Percentiles rank a stretch among this genome's conserved stretches.
Evolutionary conservation across 2,888 invertebrate genomes (phyloP).

Genomic region (Agriotes lineatus): DNA sequence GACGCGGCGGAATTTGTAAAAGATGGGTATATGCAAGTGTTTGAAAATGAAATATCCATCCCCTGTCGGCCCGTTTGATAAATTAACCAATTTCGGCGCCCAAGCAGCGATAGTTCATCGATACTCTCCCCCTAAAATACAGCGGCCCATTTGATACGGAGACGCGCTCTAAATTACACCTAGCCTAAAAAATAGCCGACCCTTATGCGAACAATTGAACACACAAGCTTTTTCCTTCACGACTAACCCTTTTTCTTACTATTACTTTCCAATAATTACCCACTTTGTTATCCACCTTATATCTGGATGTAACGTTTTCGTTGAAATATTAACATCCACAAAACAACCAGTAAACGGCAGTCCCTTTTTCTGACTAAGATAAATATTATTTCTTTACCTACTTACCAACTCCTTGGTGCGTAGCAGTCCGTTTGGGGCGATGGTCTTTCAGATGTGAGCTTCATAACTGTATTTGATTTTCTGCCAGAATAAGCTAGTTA

Average conservation of each 20-base stretch:
- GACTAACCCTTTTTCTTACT: background rate
- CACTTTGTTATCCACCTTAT: too few species aligned
- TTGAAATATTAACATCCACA: too few species aligned
- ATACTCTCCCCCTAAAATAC: constrained; percentile 38
- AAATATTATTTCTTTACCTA: too few species aligned
- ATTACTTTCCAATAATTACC: too few species aligned
- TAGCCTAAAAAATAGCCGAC: constrained; percentile 33
- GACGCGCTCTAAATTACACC: constrained; percentile 37
- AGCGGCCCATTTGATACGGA: constrained; percentile 35
- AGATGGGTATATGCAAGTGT: constrained; percentile 35
- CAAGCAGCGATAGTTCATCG: constrained; percentile 41
- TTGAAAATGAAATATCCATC: constrained; percentile 49
- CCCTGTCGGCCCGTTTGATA: constrained; percentile 47
- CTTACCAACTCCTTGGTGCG: too few species aligned
- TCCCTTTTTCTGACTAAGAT: too few species aligned
- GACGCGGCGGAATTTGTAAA: constrained; percentile 25
- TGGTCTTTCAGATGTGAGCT: too few species aligned
- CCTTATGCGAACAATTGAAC: constrained; percentile 37
- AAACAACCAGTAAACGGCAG: too few species aligned
- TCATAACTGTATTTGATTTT: too few species aligned
- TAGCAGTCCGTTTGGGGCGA: too few species aligned
- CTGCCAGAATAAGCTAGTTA: too few species aligned
- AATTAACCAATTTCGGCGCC: constrained; percentile 49
- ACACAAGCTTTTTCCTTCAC: constrained; percentile 4
- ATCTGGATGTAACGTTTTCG: too few species aligned